Percentiles rank a stretch among this genome's conserved stretches.
phyloP scores from a whole-genome alignment of 2,888 invertebrate genomes.

The Harmothoe impar region DNA sequence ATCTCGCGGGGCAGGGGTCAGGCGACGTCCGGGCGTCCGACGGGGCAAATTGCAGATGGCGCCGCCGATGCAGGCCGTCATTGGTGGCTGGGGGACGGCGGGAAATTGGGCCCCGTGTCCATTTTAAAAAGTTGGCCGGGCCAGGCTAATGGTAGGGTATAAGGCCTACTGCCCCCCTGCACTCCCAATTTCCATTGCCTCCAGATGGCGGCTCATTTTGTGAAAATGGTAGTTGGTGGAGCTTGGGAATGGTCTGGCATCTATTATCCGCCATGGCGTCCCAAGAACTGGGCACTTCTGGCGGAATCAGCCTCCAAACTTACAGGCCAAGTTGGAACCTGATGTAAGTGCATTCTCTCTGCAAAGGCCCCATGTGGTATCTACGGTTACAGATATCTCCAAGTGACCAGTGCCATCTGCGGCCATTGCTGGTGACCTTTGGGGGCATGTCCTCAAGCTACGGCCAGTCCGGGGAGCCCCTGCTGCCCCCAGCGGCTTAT shows the following conservation, averaged over 20 bases:
- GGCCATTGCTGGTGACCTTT: background rate
- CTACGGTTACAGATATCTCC: background rate
- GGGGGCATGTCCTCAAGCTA: slow-evolving; percentile 52
- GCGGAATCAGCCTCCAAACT: too few species aligned
- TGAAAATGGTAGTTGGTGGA: background rate
- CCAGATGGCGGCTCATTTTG: slow-evolving; percentile 19
- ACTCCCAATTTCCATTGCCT: background rate
- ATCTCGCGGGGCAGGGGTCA: slow-evolving; percentile 58
- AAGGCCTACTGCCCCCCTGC: background rate
- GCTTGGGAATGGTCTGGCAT: background rate
- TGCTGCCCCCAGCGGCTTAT: background rate
- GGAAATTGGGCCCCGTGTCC: slow-evolving; percentile 42
- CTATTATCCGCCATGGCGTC: background rate
- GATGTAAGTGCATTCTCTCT: too few species aligned
- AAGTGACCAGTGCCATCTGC: slow-evolving; percentile 11
- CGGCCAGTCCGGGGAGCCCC: slow-evolving; percentile 12
- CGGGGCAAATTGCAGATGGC: slow-evolving; percentile 27
- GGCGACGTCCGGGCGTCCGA: slow-evolving; percentile 37
- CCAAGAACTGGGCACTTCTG: too few species aligned
- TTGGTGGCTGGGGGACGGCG: slow-evolving; percentile 17
- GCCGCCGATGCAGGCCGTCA: background rate
- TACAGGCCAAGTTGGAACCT: too few species aligned
- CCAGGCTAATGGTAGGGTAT: slow-evolving; percentile 25
- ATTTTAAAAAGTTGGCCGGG: slow-evolving; percentile 40
- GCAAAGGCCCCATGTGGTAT: too few species aligned